Conservation (phyloP, 2,888 invertebrate genomes). For the Drosophila paracracens region DNA sequence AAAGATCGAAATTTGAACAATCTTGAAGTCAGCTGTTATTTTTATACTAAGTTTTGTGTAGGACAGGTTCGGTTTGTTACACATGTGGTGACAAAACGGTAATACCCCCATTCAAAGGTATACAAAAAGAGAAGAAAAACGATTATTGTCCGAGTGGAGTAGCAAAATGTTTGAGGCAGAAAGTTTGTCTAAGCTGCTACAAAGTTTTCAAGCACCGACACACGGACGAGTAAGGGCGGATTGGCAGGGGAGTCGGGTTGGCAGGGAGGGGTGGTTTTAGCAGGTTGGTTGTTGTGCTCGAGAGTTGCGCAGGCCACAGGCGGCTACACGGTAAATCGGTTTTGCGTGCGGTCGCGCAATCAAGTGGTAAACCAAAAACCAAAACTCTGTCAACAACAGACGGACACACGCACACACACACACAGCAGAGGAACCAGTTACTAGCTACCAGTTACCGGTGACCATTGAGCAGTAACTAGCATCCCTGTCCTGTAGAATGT, state of each 20-base stretch:
- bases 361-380: conserved; percentile 68
- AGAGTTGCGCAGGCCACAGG: conserved; percentile 44
- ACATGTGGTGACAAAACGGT: not conserved
- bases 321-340: conserved; percentile 66
- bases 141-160: conserved; percentile 2
- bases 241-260: conserved; percentile 4
- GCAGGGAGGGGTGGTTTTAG: conserved; percentile 3
- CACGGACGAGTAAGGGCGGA: not conserved
- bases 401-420: conserved; percentile 5
- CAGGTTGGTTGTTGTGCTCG: conserved; percentile 22
- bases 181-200: conserved; percentile 44
- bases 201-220: conserved; percentile 42
- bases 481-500: conserved; percentile 8
- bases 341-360: conserved; percentile 70
- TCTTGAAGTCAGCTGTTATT: not conserved
- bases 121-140: not conserved
- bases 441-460: conserved; percentile 1
- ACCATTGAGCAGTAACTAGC: conserved; percentile 17
- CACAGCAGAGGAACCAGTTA: conserved; percentile 7
- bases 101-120: not conserved
- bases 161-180: conserved; percentile 31
- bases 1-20: not conserved
- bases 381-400: conserved; percentile 58
- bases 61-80: not conserved
- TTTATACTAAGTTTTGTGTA: not conserved